A percentile compares a stretch with the other conserved stretches of the same genome.
phyloP scores from a whole-genome alignment of 2,797 vertebrate species.

The Megalops cyprinoides region DNA sequence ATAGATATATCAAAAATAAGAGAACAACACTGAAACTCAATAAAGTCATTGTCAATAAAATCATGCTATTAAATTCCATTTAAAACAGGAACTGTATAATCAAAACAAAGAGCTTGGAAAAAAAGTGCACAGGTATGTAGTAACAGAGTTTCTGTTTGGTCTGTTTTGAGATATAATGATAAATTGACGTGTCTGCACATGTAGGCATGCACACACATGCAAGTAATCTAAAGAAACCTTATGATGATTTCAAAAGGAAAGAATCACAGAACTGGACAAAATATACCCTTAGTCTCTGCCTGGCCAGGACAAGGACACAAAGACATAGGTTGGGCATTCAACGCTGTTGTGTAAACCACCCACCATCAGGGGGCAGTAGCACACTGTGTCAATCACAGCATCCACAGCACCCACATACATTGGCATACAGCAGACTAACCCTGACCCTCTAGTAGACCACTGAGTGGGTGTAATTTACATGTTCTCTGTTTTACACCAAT shows the following conservation, averaged over 20 bases:
- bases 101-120: no score
- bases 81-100: not conserved
- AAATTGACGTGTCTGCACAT: not conserved
- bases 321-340: no score
- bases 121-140: no score
- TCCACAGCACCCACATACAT: not conserved
- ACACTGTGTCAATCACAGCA: constrained; percentile 82
- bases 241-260: not conserved
- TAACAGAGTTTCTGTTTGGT: no score
- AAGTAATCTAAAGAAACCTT: not conserved
- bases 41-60: not conserved
- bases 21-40: no score
- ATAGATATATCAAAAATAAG: no score
- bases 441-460: not conserved
- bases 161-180: not conserved
- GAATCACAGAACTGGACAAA: not conserved
- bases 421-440: not conserved
- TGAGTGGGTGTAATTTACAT: not conserved
- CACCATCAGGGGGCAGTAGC: constrained; percentile 99
- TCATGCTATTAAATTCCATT: not conserved
- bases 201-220: not conserved
- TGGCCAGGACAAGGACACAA: not conserved
- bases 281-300: not conserved
- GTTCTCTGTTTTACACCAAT: not conserved
- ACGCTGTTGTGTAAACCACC: constrained; percentile 36